Conservation (phyloP, 2,888 invertebrate genomes). For the Stenodera caucasica region DNA sequence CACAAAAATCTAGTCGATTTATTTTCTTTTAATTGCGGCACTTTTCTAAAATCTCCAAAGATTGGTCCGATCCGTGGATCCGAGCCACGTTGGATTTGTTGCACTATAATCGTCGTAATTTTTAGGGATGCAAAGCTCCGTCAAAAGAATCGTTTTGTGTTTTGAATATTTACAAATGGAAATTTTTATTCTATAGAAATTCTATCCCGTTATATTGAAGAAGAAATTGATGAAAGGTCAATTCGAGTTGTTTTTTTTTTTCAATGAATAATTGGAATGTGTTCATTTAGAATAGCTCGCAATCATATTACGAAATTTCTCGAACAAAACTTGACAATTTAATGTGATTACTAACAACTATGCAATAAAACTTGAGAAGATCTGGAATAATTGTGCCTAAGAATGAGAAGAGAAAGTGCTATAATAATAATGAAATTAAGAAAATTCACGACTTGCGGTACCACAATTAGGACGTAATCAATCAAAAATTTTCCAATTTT, state of each 20-base stretch:
- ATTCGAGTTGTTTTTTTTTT: neutral
- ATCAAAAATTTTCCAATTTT: neutral
- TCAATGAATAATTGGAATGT: neutral
- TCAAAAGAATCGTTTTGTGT: too few relatives aligned
- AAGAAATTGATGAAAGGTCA: neutral
- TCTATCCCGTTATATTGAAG: neutral
- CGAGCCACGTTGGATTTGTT: too few relatives aligned
- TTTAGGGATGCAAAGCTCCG: too few relatives aligned
- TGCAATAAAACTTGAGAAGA: neutral
- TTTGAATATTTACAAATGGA: too few relatives aligned
- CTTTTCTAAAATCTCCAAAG: too few relatives aligned
- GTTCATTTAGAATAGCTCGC: neutral
- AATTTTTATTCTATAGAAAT: neutral
- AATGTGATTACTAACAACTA: constrained; percentile 1
- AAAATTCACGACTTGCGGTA: neutral
- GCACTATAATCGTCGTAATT: too few relatives aligned
- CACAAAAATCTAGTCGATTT: too few relatives aligned
- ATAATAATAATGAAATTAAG: neutral
- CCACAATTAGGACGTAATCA: neutral
- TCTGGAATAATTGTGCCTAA: neutral
- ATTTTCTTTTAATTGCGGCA: too few relatives aligned
- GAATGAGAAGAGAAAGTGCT: neutral
- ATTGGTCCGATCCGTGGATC: too few relatives aligned
- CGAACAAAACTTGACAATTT: constrained; percentile 3
- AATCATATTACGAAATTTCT: neutral